Conservation (phyloP, 2,797 vertebrate genomes). For the Diglossa cyanea region DNA sequence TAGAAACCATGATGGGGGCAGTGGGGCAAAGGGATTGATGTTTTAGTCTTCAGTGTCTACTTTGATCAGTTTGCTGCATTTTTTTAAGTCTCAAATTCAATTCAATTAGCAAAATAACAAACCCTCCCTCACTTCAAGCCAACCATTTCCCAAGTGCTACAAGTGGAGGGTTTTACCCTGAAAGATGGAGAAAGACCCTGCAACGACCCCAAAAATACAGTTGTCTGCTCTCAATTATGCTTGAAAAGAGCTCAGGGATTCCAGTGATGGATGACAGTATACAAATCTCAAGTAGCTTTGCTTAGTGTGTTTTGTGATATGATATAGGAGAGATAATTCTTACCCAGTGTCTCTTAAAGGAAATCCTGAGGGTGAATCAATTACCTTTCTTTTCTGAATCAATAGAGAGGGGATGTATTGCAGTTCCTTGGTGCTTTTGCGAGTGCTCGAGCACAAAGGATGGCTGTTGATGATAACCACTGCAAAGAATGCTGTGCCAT, state of each 20-base stretch:
- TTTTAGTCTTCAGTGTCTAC: not conserved
- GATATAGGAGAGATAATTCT: slow-evolving; percentile 41
- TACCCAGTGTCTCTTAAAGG: slow-evolving; percentile 46
- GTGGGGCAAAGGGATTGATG: not conserved
- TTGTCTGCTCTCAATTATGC: not conserved
- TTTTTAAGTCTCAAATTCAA: not conserved
- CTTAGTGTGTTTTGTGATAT: slow-evolving; percentile 38
- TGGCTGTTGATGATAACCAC: slow-evolving; percentile 31
- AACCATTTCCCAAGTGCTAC: not conserved
- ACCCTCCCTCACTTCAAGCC: not conserved
- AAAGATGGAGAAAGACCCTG: not conserved
- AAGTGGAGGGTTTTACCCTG: not conserved
- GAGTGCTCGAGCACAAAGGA: slow-evolving; percentile 42
- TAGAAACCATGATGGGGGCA: not conserved
- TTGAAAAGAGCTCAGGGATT: not conserved
- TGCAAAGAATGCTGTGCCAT: not conserved
- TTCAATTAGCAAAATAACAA: not conserved
- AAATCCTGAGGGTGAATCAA: slow-evolving; percentile 56
- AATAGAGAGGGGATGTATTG: slow-evolving; percentile 45
- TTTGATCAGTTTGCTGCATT: not conserved
- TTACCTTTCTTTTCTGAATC: slow-evolving; percentile 55
- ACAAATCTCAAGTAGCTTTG: slow-evolving; percentile 42
- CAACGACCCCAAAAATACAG: not conserved
- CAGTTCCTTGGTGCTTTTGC: not conserved
- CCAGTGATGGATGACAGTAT: slow-evolving; percentile 1